Conservation (phyloP, 2,113 vertebrate genomes). For the Elaphurus davidianus region DNA sequence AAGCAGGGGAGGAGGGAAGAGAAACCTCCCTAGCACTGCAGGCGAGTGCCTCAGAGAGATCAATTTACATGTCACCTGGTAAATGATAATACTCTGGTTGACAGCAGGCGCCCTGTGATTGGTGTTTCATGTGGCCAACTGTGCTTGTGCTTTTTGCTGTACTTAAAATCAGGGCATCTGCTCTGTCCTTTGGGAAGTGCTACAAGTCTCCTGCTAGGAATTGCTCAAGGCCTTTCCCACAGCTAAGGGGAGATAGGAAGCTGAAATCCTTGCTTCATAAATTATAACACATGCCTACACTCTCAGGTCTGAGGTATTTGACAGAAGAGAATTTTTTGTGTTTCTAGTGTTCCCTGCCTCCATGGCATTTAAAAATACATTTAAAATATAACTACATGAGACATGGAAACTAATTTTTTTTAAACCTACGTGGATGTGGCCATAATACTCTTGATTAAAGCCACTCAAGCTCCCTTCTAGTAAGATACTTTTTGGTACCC, state of each 20-base stretch:
- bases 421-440: neutral
- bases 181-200: neutral
- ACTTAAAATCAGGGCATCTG: slow-evolving; percentile 40
- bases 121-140: neutral
- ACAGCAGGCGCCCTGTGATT: neutral
- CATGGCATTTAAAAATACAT: neutral
- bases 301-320: neutral
- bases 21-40: neutral
- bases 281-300: neutral
- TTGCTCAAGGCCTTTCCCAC: neutral
- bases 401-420: neutral
- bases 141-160: slow-evolving; percentile 2
- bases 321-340: neutral
- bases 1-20: neutral
- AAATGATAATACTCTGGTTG: neutral
- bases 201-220: neutral
- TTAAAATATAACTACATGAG: neutral
- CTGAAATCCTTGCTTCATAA: slow-evolving; percentile 23
- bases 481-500: neutral
- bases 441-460: neutral
- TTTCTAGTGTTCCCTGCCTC: neutral
- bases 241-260: neutral
- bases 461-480: neutral
- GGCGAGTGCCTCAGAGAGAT: neutral
- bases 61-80: neutral